Conservation (phyloP, 2,113 vertebrate genomes). For the Rhabdornis inornatus region DNA sequence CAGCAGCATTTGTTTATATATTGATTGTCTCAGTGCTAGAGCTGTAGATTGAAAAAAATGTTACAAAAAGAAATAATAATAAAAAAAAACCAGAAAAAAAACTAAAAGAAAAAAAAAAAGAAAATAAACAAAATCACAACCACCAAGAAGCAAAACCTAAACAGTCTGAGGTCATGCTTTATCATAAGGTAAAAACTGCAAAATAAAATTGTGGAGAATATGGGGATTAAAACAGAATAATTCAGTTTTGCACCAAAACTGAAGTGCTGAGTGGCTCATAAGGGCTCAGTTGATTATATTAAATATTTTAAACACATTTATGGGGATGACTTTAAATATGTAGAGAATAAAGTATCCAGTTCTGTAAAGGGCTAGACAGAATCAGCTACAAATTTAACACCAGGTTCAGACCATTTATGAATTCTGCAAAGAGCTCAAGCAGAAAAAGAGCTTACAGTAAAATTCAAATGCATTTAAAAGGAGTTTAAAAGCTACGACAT, state of each 20-base stretch:
- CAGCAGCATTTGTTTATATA: not conserved
- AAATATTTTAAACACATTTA: slow-evolving; percentile 46
- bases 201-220: slow-evolving; percentile 34
- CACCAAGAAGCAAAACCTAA: not conserved
- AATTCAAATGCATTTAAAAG: not conserved
- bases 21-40: slow-evolving; percentile 1
- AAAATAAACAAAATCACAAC: not conserved
- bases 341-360: slow-evolving; percentile 23
- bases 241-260: slow-evolving; percentile 57
- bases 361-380: slow-evolving; percentile 62
- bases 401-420: not conserved
- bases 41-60: slow-evolving; percentile 19
- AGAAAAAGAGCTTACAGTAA: not conserved
- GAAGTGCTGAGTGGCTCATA: slow-evolving; percentile 32
- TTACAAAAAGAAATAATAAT: not conserved
- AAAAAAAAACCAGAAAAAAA: not conserved
- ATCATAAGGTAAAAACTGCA: slow-evolving; percentile 17
- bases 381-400: slow-evolving; percentile 33
- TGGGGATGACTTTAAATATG: slow-evolving; percentile 53
- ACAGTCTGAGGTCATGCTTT: slow-evolving; percentile 1
- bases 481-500: not conserved
- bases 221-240: slow-evolving; percentile 39
- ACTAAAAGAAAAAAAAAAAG: not conserved
- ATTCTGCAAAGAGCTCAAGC: not conserved
- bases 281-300: slow-evolving; percentile 49